Conservation (phyloP, 2,113 vertebrate species). For the Sardina pilchardus region DNA sequence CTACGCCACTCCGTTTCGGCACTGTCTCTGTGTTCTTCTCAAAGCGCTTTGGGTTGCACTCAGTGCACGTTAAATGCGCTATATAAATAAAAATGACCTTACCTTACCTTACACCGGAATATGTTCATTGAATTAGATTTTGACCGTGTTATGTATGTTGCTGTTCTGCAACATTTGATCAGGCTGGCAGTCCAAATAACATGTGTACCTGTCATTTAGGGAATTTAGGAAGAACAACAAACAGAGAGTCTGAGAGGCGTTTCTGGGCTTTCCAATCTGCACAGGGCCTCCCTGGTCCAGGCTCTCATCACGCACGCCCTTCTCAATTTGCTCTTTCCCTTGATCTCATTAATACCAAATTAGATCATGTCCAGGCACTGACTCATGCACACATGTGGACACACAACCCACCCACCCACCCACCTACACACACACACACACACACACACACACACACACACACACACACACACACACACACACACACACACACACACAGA, state of each 20-base stretch:
- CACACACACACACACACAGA: too few relatives aligned
- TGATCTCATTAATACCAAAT: slow-evolving; percentile 1
- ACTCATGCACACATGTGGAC: not conserved
- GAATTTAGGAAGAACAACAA: not conserved
- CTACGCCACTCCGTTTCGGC: too few relatives aligned
- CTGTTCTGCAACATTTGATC: too few relatives aligned
- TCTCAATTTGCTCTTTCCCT: slow-evolving; percentile 4
- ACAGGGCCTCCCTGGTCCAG: not conserved
- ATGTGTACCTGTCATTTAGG: not conserved
- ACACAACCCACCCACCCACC: not conserved
- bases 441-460: slow-evolving; percentile 3
- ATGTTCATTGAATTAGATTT: too few relatives aligned
- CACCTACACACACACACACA: slow-evolving; percentile 3
- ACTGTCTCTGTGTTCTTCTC: too few relatives aligned
- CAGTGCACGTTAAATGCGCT: too few relatives aligned
- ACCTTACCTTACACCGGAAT: too few relatives aligned
- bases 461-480: not conserved
- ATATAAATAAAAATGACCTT: too few relatives aligned
- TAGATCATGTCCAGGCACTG: not conserved
- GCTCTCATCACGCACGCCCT: not conserved
- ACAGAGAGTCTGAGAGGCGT: not conserved
- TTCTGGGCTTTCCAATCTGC: not conserved
- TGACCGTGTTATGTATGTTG: too few relatives aligned
- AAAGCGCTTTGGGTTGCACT: too few relatives aligned
- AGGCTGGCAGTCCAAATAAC: too few relatives aligned